Evolutionary conservation across 2,888 invertebrate species (phyloP).

Genomic region (Melinaea menophilus): DNA sequence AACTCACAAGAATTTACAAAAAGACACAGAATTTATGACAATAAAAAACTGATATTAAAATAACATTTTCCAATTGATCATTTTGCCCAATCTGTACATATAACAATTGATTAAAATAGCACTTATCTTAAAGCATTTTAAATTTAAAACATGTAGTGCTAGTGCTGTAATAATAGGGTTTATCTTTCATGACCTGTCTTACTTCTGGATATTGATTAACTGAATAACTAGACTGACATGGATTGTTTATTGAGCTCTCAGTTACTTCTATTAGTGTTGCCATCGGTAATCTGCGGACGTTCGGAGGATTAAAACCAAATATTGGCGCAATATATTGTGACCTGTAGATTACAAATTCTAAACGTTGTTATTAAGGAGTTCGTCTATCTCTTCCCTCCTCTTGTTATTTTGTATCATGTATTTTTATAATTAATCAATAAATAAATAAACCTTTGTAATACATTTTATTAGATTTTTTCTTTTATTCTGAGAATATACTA

Average conservation of each 20-base stretch:
- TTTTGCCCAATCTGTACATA: background rate
- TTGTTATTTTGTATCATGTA: no score
- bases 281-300: slow-evolving; percentile 22
- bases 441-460: no score
- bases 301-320: background rate
- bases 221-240: slow-evolving; percentile 15
- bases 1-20: no score
- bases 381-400: no score
- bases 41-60: no score
- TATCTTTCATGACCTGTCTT: background rate
- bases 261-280: slow-evolving; percentile 15
- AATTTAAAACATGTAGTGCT: no score
- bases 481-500: no score
- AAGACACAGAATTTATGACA: no score
- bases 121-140: no score
- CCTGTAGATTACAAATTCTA: background rate
- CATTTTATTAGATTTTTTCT: no score
- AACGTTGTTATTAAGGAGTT: background rate
- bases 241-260: slow-evolving; percentile 18
- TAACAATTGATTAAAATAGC: no score
- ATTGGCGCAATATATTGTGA: background rate
- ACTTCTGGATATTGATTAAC: slow-evolving; percentile 6
- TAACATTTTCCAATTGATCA: background rate
- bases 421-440: no score
- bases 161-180: background rate